Base-by-base conservation (phyloP, 1,140 invertebrate species). In the Atta texana region DNA sequence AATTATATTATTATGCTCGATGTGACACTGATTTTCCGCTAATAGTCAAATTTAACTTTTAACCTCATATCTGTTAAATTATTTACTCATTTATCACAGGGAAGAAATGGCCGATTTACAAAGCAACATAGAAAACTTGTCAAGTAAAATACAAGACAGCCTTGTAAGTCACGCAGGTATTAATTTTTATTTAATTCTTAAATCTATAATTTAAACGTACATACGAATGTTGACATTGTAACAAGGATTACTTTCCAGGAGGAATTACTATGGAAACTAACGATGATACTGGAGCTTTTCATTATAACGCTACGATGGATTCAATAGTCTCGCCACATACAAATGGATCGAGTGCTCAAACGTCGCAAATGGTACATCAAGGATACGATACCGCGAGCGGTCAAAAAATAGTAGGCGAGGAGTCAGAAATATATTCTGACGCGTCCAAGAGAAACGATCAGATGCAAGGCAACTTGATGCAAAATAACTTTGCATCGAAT, bases 71-170 rank as follows among this genome's bases (percentile, higher is more conserved):
- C 76, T 85, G 57, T 87, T 91, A 86, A 68, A 90, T 92, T 92
- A 5, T 75, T 75, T 84, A 74, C 55, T 59, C 28, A 8, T 84
- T 74, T 82, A 84, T 71, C 80, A 44, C 92, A 96, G 96, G 95
- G 92, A 96, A 94, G 95, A 96, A 92, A 95, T 96, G 95, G 95
- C 93, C 93, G 93, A 89, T 84, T 90, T 96, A 94, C 95, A 96
- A 94, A 95, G 86, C 93, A 96, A 95, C 93, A 92, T 96, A 95
- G 93, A 95, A 80, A 94, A 93, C 84, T 92, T 96, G 63, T 95
- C 94, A 89, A 94, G 88, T 92, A 95, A 95, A 94, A 92, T 95
- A 90, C 92, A 94, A 88, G 94, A 94, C 89, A 93, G 94, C 69
- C 81, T 94, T 88, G 93, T 91, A 59, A 92, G 93, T 88, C 92